Base-by-base conservation (phyloP, 2,113 vertebrate species). In the Anarrhichthys ocellatus region DNA sequence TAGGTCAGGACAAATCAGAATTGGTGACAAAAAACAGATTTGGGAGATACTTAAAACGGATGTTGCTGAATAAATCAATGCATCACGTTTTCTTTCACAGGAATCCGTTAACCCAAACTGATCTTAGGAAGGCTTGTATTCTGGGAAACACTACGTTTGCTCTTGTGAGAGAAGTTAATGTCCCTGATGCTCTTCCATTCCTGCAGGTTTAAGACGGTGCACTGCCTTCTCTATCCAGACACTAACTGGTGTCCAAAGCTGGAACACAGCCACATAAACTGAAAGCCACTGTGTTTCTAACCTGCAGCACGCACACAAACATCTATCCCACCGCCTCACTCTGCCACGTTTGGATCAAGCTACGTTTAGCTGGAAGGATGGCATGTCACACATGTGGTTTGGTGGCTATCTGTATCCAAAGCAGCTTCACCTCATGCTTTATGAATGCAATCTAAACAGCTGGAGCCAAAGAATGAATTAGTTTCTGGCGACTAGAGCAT, bases 191-290 rank as follows among this genome's bases (percentile, higher is more conserved):
- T 71, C 29, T 32, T 14, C 20, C 11, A 5, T 0, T 42, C 71
- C 54, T 74, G 7, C 90, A 99, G 98, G 90, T 99, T 99, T 90
- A 96, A 97, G 92, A 97, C 97, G 0, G 87, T 99, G 68, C 98
- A 99, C 84, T 99, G 98, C 89, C 96, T 96, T 4, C 96, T 99
- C 83, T 99, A 98, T 81, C 96, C 98, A 14, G 95, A 97, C n/a
- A 98, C 97, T 1, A 88, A 93, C 36, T 99, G 97, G 98, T 99
- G 98, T 89, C 96, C 96, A 24, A 62, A 82, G 80, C 85, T 86
- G 83, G 93, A 84, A 67, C 32, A 2, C 24, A 82, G 11, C 22
- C 86, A 75, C 36, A 61, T 71, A 72, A 44, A 36, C 77, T 91
- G 59, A 90, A 22, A 5, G 13, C 67, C n/a, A 15, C 40, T 3